Evolutionary conservation across 2,797 vertebrate genomes (phyloP).

Genomic region (Microtus californicus): DNA sequence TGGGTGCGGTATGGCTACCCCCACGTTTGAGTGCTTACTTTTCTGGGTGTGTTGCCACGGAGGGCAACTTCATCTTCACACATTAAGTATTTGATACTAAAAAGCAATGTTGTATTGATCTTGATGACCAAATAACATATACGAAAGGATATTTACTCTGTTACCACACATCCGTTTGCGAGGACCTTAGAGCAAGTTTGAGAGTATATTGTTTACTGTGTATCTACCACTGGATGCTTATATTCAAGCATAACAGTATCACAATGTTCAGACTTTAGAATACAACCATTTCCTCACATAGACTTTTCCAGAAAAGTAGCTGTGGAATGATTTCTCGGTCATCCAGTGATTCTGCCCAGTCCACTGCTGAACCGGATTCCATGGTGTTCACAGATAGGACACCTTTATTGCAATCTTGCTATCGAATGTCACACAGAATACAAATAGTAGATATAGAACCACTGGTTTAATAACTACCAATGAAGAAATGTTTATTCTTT

Average conservation of each 20-base stretch:
- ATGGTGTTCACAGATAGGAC: background rate
- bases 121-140: background rate
- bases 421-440: constrained; percentile 19
- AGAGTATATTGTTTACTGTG: constrained; percentile 31
- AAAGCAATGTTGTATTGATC: background rate
- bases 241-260: background rate
- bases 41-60: background rate
- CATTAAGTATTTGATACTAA: background rate
- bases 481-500: constrained; percentile 14
- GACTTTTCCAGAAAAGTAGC: background rate
- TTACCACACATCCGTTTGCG: background rate
- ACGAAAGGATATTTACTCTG: background rate
- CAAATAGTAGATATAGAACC: background rate
- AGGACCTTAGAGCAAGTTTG: background rate
- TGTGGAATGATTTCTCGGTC: background rate
- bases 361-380: background rate
- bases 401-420: constrained; percentile 50
- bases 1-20: background rate
- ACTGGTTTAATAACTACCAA: constrained; percentile 5
- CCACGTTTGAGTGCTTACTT: background rate
- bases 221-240: background rate
- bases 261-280: background rate
- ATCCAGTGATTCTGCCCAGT: background rate
- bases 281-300: background rate
- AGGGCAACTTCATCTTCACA: background rate